These are phyloP conservation scores for Apoda limacodes DNA, from an alignment of 2,888 invertebrate genomes.

Conservation along the genomic window DNA sequence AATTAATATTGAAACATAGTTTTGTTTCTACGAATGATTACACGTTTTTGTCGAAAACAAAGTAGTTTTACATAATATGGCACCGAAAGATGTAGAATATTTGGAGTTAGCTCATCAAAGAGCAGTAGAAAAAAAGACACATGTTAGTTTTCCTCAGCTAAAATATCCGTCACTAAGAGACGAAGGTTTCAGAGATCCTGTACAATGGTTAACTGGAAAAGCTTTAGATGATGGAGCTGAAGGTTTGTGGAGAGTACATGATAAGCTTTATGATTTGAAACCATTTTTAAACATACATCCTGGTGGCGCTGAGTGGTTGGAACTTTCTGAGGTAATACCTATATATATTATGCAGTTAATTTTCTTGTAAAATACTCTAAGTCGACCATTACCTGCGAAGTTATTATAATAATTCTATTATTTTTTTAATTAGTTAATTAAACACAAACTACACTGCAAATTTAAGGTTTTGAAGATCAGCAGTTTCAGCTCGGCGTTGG, in stretches of 20 bases:
- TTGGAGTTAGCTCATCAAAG: constrained; percentile 35
- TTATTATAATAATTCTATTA: too few relatives aligned
- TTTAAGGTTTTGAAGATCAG: too few relatives aligned
- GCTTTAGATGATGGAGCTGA: constrained; percentile 77
- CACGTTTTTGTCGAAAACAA: too few relatives aligned
- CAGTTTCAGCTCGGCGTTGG: too few relatives aligned
- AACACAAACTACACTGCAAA: too few relatives aligned
- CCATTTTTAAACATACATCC: constrained; percentile 86
- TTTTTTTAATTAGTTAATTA: too few relatives aligned
- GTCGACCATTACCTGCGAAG: too few relatives aligned
- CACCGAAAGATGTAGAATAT: constrained; percentile 34
- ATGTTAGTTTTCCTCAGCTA: constrained; percentile 58
- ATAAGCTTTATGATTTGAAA: constrained; percentile 86
- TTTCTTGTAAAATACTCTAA: too few relatives aligned
- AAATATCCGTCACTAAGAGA: constrained; percentile 62
- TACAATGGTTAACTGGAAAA: constrained; percentile 75
- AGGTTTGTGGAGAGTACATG: constrained; percentile 80
- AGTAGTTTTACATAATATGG: too few relatives aligned
- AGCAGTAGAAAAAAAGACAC: constrained; percentile 35
- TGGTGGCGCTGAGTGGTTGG: constrained; percentile 83
- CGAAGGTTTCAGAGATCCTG: constrained; percentile 31
- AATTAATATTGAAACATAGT: too few relatives aligned
- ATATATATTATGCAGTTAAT: neutral
- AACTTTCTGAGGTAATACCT: constrained; percentile 72
- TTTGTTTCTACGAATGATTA: too few relatives aligned